Conservation (phyloP, 2,888 invertebrate genomes). For the Meghimatium bilineatum region DNA sequence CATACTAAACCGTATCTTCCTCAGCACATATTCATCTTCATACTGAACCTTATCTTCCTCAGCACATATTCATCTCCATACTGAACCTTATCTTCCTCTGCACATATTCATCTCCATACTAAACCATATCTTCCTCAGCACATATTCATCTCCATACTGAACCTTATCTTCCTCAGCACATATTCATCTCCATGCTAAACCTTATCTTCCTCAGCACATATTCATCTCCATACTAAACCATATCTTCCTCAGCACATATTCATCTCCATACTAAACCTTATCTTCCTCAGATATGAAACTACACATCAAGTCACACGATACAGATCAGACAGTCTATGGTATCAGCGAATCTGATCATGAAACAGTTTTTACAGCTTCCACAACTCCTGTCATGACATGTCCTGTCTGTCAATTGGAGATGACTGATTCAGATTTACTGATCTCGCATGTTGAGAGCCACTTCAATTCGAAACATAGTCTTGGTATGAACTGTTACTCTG, state of each 20-base stretch:
- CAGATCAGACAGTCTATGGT: slow-evolving; percentile 28
- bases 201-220: background rate
- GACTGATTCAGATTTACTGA: slow-evolving; percentile 80
- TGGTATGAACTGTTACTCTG: slow-evolving; percentile 60
- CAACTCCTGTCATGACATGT: slow-evolving; percentile 59
- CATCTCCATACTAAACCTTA: background rate
- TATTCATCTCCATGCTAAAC: background rate
- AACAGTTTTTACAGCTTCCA: background rate
- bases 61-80: no score
- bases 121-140: no score
- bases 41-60: no score
- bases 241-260: background rate
- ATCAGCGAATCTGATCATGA: background rate
- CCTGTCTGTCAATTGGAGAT: slow-evolving; percentile 76
- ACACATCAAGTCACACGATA: slow-evolving; percentile 33
- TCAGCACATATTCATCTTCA: no score
- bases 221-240: background rate
- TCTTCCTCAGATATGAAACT: slow-evolving; percentile 24
- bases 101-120: background rate
- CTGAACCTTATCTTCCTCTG: no score
- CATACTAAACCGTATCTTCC: no score
- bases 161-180: background rate
- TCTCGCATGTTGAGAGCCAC: slow-evolving; percentile 88
- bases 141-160: no score
- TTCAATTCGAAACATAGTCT: slow-evolving; percentile 79